Evolutionary conservation across 2,888 invertebrate species (phyloP), one percentile per base, ranked within the genome.

Genomic region (Agrilus mali): DNA sequence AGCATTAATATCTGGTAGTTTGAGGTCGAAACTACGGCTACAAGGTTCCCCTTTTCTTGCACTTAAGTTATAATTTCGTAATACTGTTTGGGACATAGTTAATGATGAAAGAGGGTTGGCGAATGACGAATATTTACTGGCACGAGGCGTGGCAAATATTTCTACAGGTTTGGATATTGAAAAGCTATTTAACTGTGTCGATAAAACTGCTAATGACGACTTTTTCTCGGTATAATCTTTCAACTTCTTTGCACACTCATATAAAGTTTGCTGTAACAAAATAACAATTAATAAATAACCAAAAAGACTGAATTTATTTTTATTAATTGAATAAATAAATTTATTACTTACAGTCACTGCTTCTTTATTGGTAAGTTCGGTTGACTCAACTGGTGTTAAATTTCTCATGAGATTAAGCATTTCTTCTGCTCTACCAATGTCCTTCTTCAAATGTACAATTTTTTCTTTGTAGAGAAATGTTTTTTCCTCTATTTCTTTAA

Each of bases 331-430:
- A 17, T 17, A 17, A 17, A 17, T 17, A 17, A 17, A 17, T 13
- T 4, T 33, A 33, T 32, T 27, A 15, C 35, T 33, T 44, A 50
- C 50, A 12, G 33, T 41, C 35, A 47, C 50, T 22, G 44, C 41
- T 7, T 22, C 12, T 15, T 33, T 44, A 12, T 43, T 40, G 20
- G 38, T 37, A 2, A 33, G 32, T 16, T 50, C 46, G 4, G 33
- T 37, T 7, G 40, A 27, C 33, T 50, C 48, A 8, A 47, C 39
- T 2, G 50, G 50, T 8, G 50, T 50, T 33, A 48, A 42, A 39
- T 50, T 50, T 5, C 38, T 36, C 15, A 45, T 43, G 8, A 44
- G 42, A 27, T 22, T 36, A 10, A 50, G n/a, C 22, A 41, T 47
- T 12, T 45, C 48, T 36, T 48, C 42, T 13, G 43, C 39, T 32